Evolutionary conservation across 2,797 vertebrate genomes (phyloP).

Genomic region (Lutjanus argentimaculatus): DNA sequence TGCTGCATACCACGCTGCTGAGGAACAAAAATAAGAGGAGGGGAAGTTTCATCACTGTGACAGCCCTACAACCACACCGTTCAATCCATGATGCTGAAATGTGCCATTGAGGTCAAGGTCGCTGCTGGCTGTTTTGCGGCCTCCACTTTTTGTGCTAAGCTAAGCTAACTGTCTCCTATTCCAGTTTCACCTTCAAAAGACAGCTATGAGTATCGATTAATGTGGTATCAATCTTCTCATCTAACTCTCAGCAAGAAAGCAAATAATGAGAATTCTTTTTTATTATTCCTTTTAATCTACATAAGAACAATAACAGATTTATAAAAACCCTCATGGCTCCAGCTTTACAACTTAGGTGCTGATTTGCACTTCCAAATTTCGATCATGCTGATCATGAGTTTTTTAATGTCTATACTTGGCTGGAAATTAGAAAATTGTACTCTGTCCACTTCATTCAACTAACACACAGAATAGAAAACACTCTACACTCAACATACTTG

Average conservation of each 20-base stretch:
- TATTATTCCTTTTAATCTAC: neutral
- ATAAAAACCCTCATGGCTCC: neutral
- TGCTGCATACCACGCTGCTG: no score
- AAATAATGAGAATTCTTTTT: neutral
- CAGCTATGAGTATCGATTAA: neutral
- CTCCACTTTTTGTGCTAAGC: neutral
- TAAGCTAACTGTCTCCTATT: neutral
- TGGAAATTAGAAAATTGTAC: constrained; percentile 8
- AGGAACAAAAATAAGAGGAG: no score
- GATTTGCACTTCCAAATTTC: neutral
- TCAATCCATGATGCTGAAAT: no score
- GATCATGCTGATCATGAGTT: neutral
- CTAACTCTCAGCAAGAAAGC: neutral
- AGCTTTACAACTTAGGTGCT: neutral
- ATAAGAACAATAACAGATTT: neutral
- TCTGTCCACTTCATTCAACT: neutral
- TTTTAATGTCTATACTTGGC: neutral
- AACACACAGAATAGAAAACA: neutral
- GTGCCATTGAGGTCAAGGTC: no score
- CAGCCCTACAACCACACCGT: no score
- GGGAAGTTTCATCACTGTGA: no score
- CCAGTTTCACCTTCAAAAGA: neutral
- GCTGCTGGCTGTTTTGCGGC: neutral
- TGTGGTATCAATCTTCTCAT: constrained; percentile 7
- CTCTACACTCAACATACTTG: neutral